Percentiles rank a stretch among this genome's conserved stretches.
Evolutionary conservation across 2,888 invertebrate species (phyloP).

Genomic region (Oscheius onirici): DNA sequence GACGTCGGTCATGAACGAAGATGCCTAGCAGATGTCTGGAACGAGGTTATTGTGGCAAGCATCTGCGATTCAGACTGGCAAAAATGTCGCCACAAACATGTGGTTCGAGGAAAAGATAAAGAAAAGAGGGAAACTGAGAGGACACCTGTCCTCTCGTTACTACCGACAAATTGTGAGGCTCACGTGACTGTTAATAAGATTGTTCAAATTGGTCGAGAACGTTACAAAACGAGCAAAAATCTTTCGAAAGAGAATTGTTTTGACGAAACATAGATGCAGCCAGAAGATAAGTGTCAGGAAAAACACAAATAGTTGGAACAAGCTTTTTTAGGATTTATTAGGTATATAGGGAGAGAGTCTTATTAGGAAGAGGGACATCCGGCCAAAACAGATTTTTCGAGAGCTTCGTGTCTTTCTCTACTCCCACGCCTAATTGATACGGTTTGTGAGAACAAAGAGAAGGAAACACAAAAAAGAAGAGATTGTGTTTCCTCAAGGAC

Average conservation of each 20-base stretch:
- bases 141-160: constrained; percentile 13
- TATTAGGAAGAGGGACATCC: neutral
- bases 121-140: neutral
- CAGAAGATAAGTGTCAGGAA: neutral
- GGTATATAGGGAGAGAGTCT: neutral
- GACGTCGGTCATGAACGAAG: neutral
- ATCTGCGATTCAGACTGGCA: neutral
- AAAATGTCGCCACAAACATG: constrained; percentile 11
- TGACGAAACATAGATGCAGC: neutral
- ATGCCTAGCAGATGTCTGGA: constrained; percentile 7
- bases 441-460: neutral
- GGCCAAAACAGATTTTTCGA: neutral
- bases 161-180: neutral
- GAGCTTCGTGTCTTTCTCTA: too few species aligned
- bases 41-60: neutral
- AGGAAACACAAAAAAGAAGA: neutral
- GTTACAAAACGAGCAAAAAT: neutral
- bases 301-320: neutral
- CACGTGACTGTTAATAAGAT: constrained; percentile 5
- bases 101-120: constrained; percentile 10
- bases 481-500: neutral
- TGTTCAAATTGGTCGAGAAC: neutral
- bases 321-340: neutral
- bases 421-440: too few species aligned
- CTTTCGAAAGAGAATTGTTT: neutral